Evolutionary conservation across 2,113 vertebrate genomes (phyloP), one percentile per base, ranked within the genome.

Genomic region (Cygnus buccinator): DNA sequence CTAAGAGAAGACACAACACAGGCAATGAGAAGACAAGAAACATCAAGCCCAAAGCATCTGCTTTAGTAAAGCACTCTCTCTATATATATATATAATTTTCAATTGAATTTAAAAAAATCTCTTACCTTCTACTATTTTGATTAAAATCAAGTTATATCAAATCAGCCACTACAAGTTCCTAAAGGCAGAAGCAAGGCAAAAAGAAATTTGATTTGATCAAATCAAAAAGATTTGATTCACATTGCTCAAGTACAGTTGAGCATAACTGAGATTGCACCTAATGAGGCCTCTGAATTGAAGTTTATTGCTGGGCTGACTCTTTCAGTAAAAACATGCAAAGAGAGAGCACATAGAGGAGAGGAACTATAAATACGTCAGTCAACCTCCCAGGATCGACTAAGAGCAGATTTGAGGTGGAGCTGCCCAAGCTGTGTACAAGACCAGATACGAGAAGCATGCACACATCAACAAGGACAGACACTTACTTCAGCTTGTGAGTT

Each of bases 401-500:
- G 19, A 4, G 31, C 48, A 71, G 23, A 46, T 23, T 14, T 57
- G 57, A 68, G 19, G 7, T 35, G 89, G 52, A 59, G 39, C 6
- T 57, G 54, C 17, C 28, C 17, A 44, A 76, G 43, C 29, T 31
- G 23, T 0, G 3, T 19, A 9, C 7, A 85, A 75, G 43, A 72
- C 3, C 41, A 72, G 31, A 37, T 5, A 15, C 3, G n/a, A 68
- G 13, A 11, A 52, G 2, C 0, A 0, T 48, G 46, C 9, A 26
- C 29, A 35, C 15, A 39, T 7, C 7, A 43, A 17, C n/a, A 3
- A 3, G 9, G 41, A 46, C 22, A 62, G 25, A 31, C 10, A 4
- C 20, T 67, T 46, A 13, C 18, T 65, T 46, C 26, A 76, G n/a
- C 2, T 66, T 50, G 16, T 39, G 13, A 29, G 4, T 2, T 57